Conservation (phyloP, 2,888 invertebrate genomes). For the Pheosia tremula region DNA sequence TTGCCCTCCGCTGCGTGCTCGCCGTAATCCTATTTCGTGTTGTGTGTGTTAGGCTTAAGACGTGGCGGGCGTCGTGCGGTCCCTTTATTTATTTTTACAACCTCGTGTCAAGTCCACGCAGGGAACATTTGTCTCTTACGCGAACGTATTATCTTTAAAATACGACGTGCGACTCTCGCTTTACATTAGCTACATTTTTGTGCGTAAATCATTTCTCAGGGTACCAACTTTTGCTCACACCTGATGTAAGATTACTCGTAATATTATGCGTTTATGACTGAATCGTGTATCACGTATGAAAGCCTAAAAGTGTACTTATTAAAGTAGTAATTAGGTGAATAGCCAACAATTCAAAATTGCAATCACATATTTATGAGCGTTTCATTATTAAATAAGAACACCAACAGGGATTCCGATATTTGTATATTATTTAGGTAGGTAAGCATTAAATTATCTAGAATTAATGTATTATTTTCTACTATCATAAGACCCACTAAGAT, state of each 20-base stretch:
- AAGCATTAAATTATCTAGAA: no score
- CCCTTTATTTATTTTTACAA: constrained; percentile 71
- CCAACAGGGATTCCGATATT: no score
- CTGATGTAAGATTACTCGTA: constrained; percentile 6
- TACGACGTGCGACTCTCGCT: constrained; percentile 55
- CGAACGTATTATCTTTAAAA: constrained; percentile 62
- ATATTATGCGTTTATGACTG: no score
- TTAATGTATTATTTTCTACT: no score
- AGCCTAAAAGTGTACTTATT: no score
- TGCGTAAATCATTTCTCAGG: constrained; percentile 42
- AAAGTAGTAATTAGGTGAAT: no score
- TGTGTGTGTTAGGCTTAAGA: constrained; percentile 46
- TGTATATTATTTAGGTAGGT: no score
- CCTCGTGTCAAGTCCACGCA: constrained; percentile 67
- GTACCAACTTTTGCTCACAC: constrained; percentile 5
- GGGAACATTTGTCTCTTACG: constrained; percentile 64
- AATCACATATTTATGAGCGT: no score
- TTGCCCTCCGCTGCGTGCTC: constrained; percentile 17
- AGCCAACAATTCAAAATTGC: no score
- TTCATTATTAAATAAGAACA: no score
- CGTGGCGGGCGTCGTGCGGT: constrained; percentile 37
- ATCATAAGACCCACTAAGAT: no score
- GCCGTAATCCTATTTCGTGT: constrained; percentile 39
- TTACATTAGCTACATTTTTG: constrained; percentile 51
- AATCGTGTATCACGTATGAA: no score